Evolutionary conservation across 2,888 invertebrate species (phyloP), one percentile per base, ranked within the genome.

Genomic region (Mamestra brassicae): DNA sequence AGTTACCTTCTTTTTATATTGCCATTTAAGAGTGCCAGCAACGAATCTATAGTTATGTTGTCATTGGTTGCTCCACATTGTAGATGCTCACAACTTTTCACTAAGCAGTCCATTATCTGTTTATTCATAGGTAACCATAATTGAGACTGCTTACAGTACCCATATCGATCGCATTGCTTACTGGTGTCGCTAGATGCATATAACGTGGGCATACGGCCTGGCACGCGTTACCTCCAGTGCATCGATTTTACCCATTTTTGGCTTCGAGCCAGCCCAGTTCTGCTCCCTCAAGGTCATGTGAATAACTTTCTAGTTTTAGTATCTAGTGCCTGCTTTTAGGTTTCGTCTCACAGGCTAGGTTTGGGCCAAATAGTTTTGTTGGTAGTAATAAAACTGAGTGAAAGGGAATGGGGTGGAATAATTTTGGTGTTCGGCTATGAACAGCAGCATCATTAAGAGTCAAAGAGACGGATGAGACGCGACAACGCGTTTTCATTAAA

Each of bases 201-300:
- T 62, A 64, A 55, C 47, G 11, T 63, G 42, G 45, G 71, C 38
- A 60, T 17, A 42, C 11, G 7, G 55, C 15, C 60, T 81, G 83
- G 87, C 86, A 86, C 86, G 70, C 70, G 63, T 69, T 38, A 62
- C 71, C 70, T 61, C 70, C 68, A 58, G 71, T 83, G 84, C 85
- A 88, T 89, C 81, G 89, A 85, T 89, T 88, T 85, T 72, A 58
- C 62, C 74, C 66, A 80, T 66, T 80, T 84, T 84, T 88, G 88
- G 88, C 88, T 45, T 11, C 11, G 8, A 52, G 84, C 88, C 88
- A 88, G 71, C 52, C 69, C 58, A 72, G 69, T 72, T 65, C 45
- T 36, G 71, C 34, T 47, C 15, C 34, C 58, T 70, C 63, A 88
- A 85, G 88, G 88, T 78, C 80, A 83, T 34, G 13, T 45, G 45